Conservation (phyloP, 2,113 vertebrate genomes). For the Ceyx margarethae region DNA sequence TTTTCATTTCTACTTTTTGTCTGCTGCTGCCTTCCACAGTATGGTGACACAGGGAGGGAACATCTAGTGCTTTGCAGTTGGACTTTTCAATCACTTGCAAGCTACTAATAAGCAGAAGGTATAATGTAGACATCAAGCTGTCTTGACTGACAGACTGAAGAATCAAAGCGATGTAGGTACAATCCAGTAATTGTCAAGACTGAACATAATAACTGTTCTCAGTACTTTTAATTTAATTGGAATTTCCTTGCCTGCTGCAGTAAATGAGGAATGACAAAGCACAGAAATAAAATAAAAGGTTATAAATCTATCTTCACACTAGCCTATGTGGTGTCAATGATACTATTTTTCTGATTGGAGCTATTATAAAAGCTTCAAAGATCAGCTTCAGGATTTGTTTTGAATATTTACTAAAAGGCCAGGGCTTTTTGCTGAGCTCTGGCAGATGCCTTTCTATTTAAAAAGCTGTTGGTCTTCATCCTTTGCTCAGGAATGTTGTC, state of each 20-base stretch:
- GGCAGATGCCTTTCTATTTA: neutral
- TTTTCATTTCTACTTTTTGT: constrained; percentile 44
- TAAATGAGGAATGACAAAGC: constrained; percentile 60
- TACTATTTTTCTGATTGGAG: constrained; percentile 36
- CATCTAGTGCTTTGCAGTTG: constrained; percentile 40
- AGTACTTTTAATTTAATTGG: constrained; percentile 66
- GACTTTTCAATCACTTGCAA: constrained; percentile 56
- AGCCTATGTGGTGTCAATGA: neutral
- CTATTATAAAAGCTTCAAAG: constrained; percentile 46
- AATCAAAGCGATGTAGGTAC: constrained; percentile 54
- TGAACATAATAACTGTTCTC: constrained; percentile 63
- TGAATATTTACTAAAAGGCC: constrained; percentile 48
- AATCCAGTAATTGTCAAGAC: constrained; percentile 66
- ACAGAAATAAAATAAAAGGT: constrained; percentile 55
- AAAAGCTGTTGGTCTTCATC: constrained; percentile 1
- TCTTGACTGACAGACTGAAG: constrained; percentile 57
- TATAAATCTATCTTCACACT: constrained; percentile 55
- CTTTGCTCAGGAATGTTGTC: constrained; percentile 2
- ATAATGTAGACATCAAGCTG: constrained; percentile 69
- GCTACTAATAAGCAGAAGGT: constrained; percentile 61
- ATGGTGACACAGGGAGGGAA: constrained; percentile 13
- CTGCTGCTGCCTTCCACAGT: constrained; percentile 26
- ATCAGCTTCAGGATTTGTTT: constrained; percentile 39
- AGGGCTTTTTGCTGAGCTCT: neutral
- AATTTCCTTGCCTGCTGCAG: constrained; percentile 61